Base-by-base conservation (phyloP, 2,113 vertebrate genomes). In the Boulengeromyrus knoepffleri region DNA sequence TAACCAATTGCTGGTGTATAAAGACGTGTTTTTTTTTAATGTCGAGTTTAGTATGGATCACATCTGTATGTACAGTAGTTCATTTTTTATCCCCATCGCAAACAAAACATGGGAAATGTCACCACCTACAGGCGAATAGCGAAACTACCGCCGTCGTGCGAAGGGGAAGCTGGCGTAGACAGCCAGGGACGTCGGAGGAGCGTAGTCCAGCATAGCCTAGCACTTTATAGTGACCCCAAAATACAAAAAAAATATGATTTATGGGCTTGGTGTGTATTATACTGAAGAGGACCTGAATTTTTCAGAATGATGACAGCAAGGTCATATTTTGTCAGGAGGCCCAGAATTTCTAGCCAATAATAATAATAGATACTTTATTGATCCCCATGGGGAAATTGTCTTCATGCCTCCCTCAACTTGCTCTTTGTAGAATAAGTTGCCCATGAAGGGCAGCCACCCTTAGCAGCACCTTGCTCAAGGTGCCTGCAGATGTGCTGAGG, bases 1-100 rank as follows among this genome's bases (percentile, higher is more conserved):
- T 96, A 96, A 96, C 96, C 95, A 92, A 92, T 93, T 93, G 90
- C 88, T 56, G 66, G 87, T 84, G 90, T 83, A 47, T 36, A 77
- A 36, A 31, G 46, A 17, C 39, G 47, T 19, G 31, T 31, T 24
- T 45, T 88, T 13, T 90, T 56, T 42, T 2, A 77, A 19, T 27
- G 70, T 39, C 5, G 12, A 39, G 13, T 77, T 27, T 66, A 27
- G 62, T 66, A 27, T n/a, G 8, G n/a, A n/a, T 66, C 62, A 4
- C n/a, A 27, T 27, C 62, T 66, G 24, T 3, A 27, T 66, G 62
- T 27, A 66, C 24, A 27, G 24, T 66, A 27, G n/a, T 66, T 9
- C n/a, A 27, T n/a, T 66, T 9, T 9, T 66, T 66, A 27, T 66
- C 12, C 62, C n/a, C 6, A 10, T 66, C n/a, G 3, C 24, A 66